Conservation (phyloP, 1,140 invertebrate genomes). For the Aphelinus certus region DNA sequence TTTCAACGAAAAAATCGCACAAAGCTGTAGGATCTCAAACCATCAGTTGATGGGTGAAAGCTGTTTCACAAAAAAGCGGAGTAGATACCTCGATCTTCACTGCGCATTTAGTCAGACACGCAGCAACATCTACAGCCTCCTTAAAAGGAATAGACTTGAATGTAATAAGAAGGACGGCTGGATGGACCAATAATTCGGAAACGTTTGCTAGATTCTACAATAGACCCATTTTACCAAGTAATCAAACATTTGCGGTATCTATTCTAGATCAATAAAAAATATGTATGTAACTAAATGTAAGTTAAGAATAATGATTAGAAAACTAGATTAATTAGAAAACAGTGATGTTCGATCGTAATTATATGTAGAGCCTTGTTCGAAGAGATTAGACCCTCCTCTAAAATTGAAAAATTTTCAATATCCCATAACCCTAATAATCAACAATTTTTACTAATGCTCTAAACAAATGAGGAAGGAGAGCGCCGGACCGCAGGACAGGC, state of each 20-base stretch:
- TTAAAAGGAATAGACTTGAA: conserved; percentile 33
- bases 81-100: conserved; percentile 32
- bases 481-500: too few species aligned
- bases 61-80: conserved; percentile 19
- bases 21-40: conserved; percentile 22
- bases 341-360: too few species aligned
- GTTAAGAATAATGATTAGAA: too few species aligned
- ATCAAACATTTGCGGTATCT: background rate
- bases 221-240: background rate
- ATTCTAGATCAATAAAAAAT: background rate
- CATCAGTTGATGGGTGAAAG: conserved; percentile 41
- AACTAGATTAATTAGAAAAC: too few species aligned
- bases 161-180: conserved; percentile 40
- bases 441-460: too few species aligned
- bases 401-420: too few species aligned
- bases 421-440: too few species aligned
- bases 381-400: too few species aligned
- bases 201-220: conserved; percentile 17
- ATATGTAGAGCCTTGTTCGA: too few species aligned
- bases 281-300: too few species aligned
- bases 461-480: too few species aligned
- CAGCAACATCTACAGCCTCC: conserved; percentile 40
- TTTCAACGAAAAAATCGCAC: conserved; percentile 29
- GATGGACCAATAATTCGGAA: conserved; percentile 41
- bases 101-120: conserved; percentile 41